Conservation (phyloP, 2,888 invertebrate species). For the Leptopilina syphax region DNA sequence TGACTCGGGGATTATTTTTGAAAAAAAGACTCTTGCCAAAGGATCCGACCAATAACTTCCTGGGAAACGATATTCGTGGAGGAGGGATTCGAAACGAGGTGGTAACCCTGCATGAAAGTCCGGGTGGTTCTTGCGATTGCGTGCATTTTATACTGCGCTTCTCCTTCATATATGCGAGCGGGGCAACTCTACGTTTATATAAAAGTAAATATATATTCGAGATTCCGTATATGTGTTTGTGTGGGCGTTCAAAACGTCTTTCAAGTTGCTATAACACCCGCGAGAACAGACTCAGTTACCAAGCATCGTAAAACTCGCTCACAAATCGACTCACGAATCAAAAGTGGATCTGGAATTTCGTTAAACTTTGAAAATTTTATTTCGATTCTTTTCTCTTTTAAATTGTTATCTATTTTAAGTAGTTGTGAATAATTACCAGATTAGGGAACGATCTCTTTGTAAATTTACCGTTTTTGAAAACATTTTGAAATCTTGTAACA, state of each 20-base stretch:
- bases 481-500: too few relatives aligned
- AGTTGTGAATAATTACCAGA: too few relatives aligned
- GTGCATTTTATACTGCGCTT: slow-evolving; percentile 44
- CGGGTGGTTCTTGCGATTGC: slow-evolving; percentile 54
- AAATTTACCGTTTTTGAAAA: too few relatives aligned
- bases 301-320: slow-evolving; percentile 20
- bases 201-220: background rate
- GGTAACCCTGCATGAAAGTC: slow-evolving; percentile 56
- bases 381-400: background rate
- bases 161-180: slow-evolving; percentile 18
- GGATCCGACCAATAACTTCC: slow-evolving; percentile 63
- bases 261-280: slow-evolving; percentile 39
- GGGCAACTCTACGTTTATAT: too few relatives aligned
- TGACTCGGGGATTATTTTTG: slow-evolving; percentile 4
- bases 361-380: background rate
- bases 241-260: slow-evolving; percentile 28
- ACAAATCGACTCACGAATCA: slow-evolving; percentile 4
- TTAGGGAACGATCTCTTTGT: too few relatives aligned
- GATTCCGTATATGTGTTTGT: background rate
- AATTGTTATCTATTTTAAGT: too few relatives aligned
- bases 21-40: slow-evolving; percentile 19
- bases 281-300: slow-evolving; percentile 32
- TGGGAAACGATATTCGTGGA: slow-evolving; percentile 59
- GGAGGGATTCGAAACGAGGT: slow-evolving; percentile 39
- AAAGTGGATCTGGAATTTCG: background rate